A percentile compares a stretch with the other conserved stretches of the same genome.
Conservation (phyloP, 2,113 vertebrate genomes). For the Agelaius phoeniceus region DNA sequence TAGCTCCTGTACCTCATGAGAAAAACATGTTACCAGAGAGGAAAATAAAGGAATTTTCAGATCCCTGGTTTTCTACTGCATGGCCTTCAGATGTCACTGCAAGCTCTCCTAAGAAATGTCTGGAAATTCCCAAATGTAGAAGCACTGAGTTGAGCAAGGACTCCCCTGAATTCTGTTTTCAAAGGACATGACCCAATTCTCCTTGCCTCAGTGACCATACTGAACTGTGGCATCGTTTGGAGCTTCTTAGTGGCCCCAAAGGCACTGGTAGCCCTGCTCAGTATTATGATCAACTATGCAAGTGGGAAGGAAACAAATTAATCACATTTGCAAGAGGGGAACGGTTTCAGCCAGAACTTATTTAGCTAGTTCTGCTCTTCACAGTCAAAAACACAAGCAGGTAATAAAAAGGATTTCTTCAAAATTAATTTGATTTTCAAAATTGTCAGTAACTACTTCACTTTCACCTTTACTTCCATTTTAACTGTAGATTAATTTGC, state of each 20-base stretch:
- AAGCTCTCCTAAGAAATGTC: slow-evolving; percentile 7
- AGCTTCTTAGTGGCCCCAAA: neutral
- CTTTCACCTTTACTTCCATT: neutral
- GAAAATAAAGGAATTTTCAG: neutral
- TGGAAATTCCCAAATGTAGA: neutral
- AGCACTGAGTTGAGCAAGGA: neutral
- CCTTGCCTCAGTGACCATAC: neutral
- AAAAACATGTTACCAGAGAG: neutral
- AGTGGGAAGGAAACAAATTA: neutral
- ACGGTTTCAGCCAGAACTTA: neutral
- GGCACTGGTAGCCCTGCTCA: neutral
- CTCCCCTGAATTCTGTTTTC: neutral
- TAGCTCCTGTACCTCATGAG: neutral
- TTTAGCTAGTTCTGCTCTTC: neutral
- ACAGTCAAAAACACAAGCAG: neutral
- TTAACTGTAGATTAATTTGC: neutral
- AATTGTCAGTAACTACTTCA: neutral
- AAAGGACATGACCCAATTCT: neutral
- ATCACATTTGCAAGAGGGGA: neutral
- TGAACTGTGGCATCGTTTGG: neutral
- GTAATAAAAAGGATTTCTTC: neutral
- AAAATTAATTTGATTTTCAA: neutral
- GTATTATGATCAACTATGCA: neutral
- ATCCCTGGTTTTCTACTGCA: neutral
- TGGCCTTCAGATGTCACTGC: slow-evolving; percentile 64